These are phyloP conservation scores for Drosophila eugracilis DNA, from an alignment of 1,140 invertebrate genomes.

Conservation along the genomic window DNA sequence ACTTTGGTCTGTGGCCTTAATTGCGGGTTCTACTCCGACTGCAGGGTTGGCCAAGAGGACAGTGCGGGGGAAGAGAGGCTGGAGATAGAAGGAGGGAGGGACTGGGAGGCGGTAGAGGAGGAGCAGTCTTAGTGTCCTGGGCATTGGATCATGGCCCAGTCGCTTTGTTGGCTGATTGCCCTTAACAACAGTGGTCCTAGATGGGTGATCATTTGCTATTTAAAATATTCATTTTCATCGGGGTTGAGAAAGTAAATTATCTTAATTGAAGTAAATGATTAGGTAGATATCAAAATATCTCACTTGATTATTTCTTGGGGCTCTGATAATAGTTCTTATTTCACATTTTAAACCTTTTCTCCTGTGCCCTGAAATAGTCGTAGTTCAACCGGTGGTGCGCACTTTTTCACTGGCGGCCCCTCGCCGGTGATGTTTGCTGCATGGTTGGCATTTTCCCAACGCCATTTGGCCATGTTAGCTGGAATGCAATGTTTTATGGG, in stretches of 20 bases:
- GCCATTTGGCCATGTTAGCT: conserved; percentile 51
- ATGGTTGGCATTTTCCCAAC: conserved; percentile 65
- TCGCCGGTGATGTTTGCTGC: conserved; percentile 44
- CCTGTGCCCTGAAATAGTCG: conserved; percentile 44
- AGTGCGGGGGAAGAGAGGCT: not conserved
- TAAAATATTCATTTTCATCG: too few relatives aligned
- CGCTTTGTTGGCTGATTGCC: conserved; percentile 66
- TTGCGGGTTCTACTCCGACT: conserved; percentile 63
- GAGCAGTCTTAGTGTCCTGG: conserved; percentile 45
- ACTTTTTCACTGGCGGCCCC: conserved; percentile 46
- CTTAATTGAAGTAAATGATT: too few relatives aligned
- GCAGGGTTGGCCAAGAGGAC: conserved; percentile 37
- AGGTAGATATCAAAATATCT: too few relatives aligned
- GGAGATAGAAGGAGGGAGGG: not conserved
- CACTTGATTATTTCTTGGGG: too few relatives aligned
- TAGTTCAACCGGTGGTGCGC: conserved; percentile 53
- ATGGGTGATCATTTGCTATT: conserved; percentile 12
- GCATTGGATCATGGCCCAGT: conserved; percentile 63
- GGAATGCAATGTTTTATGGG: conserved; percentile 32
- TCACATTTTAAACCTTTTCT: not conserved
- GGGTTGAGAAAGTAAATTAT: not conserved
- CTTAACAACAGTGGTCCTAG: conserved; percentile 44
- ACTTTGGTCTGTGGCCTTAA: conserved; percentile 83
- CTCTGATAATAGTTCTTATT: too few relatives aligned
- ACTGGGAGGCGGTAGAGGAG: conserved; percentile 31